A percentile compares a stretch with the other conserved stretches of the same genome.
phyloP scores from a whole-genome alignment of 35 echinoderm and acorn worm species.

The Heliocidaris erythrogramma region DNA sequence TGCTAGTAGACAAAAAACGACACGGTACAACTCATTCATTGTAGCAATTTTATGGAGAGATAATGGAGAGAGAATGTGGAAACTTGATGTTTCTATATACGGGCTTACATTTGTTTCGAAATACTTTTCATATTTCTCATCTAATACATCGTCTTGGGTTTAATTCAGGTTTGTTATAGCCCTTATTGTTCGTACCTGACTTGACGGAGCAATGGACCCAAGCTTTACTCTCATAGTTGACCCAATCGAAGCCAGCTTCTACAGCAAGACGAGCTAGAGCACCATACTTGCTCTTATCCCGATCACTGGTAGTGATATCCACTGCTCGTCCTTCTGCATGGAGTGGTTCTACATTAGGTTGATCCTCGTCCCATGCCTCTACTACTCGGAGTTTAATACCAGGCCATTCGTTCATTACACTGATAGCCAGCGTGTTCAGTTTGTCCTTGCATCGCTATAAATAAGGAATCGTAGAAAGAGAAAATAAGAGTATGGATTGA shows the following conservation, averaged over 20 bases:
- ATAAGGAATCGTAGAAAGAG: constrained; percentile 39
- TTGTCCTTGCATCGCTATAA: constrained; percentile 96
- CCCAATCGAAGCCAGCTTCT: constrained; percentile 99
- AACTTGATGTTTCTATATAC: too few species aligned
- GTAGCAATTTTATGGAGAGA: background rate
- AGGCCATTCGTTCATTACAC: constrained; percentile 94
- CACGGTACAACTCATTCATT: background rate
- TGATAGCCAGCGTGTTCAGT: constrained; percentile 87
- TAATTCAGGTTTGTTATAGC: too few species aligned
- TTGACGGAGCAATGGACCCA: constrained; percentile 92
- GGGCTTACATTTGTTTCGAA: too few species aligned
- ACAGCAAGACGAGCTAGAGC: constrained; percentile 89
- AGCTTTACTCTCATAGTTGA: constrained; percentile 70
- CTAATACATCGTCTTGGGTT: too few species aligned
- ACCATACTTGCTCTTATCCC: constrained; percentile 86
- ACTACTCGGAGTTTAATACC: constrained; percentile 83
- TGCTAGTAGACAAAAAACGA: background rate
- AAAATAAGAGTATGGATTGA: background rate
- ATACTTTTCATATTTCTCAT: too few species aligned
- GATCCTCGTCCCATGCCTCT: constrained; percentile 98
- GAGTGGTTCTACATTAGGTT: constrained; percentile 65
- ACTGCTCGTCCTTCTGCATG: constrained; percentile 94
- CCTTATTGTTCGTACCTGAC: constrained; percentile 67
- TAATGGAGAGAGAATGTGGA: too few species aligned
- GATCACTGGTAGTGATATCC: constrained; percentile 91